Evolutionary conservation across 2,888 invertebrate species (phyloP).

Genomic region (Aporophyla lueneburgensis): DNA sequence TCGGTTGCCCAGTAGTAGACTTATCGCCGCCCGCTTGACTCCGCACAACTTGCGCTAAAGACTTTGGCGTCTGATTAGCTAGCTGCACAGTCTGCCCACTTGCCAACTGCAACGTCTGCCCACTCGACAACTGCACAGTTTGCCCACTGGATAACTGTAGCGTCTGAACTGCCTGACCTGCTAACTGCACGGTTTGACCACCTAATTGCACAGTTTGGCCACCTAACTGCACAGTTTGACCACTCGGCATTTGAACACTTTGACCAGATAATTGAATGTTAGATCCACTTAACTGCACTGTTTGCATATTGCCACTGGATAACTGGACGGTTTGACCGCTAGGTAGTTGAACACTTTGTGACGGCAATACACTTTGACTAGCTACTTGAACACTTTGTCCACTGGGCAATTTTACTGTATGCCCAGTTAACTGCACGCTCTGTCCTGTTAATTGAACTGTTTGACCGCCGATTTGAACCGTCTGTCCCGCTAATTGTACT

Average conservation of each 20-base stretch:
- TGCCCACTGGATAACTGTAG: slow-evolving; percentile 83
- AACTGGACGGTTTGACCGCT: slow-evolving; percentile 84
- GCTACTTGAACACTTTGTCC: slow-evolving; percentile 85
- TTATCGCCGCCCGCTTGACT: slow-evolving; percentile 82
- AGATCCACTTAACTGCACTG: slow-evolving; percentile 69
- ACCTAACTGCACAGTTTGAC: slow-evolving; percentile 73
- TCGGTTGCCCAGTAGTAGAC: slow-evolving; percentile 85
- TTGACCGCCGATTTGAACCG: slow-evolving; percentile 84
- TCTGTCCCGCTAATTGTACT: slow-evolving; percentile 83
- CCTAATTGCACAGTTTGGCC: slow-evolving; percentile 70
- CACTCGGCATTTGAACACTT: slow-evolving; percentile 75
- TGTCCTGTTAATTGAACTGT: slow-evolving; percentile 84
- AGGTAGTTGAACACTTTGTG: slow-evolving; percentile 80
- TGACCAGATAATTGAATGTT: slow-evolving; percentile 75
- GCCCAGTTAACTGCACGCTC: slow-evolving; percentile 84
- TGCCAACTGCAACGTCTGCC: slow-evolving; percentile 82
- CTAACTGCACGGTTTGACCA: slow-evolving; percentile 76
- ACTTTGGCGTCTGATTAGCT: slow-evolving; percentile 81
- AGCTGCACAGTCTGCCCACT: slow-evolving; percentile 84
- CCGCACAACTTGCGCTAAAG: slow-evolving; percentile 83
- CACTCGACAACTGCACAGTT: slow-evolving; percentile 81
- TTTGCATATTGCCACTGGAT: slow-evolving; percentile 78
- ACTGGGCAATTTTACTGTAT: slow-evolving; percentile 88
- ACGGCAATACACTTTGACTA: slow-evolving; percentile 79
- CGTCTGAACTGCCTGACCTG: slow-evolving; percentile 86